A percentile compares a stretch with the other conserved stretches of the same genome.
Conservation (phyloP, 2,888 invertebrate genomes). For the Pelosia muscerda region DNA sequence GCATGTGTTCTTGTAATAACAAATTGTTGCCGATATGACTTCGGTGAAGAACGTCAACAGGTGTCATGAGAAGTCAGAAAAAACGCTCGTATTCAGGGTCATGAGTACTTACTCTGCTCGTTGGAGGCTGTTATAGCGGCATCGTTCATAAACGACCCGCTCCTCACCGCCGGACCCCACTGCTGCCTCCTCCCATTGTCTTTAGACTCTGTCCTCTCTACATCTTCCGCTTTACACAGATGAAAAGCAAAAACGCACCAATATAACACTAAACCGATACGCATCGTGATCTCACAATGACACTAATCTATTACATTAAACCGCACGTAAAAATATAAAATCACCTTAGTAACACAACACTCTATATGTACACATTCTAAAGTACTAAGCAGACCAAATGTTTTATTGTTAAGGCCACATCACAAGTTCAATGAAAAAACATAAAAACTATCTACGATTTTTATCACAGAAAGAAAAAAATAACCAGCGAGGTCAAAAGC, state of each 20-base stretch:
- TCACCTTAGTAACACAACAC: conserved; percentile 68
- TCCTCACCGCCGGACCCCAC: conserved; percentile 77
- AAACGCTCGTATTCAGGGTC: conserved; percentile 62
- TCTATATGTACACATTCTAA: conserved; percentile 79
- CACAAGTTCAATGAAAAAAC: conserved; percentile 72
- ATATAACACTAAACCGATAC: conserved; percentile 84
- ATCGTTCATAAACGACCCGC: conserved; percentile 74
- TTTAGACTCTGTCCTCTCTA: conserved; percentile 79
- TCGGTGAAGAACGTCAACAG: conserved; percentile 73
- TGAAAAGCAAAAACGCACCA: conserved; percentile 84
- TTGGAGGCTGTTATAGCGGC: conserved; percentile 71
- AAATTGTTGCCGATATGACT: conserved; percentile 50
- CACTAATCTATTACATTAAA: conserved; percentile 76
- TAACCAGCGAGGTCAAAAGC: conserved; percentile 71
- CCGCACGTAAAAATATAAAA: conserved; percentile 70
- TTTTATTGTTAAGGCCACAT: conserved; percentile 75
- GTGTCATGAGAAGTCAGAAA: conserved; percentile 68
- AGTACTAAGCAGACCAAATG: conserved; percentile 61
- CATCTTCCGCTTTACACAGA: conserved; percentile 82
- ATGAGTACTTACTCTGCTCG: conserved; percentile 78
- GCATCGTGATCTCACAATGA: conserved; percentile 83
- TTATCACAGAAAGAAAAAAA: conserved; percentile 72
- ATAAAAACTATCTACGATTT: conserved; percentile 67
- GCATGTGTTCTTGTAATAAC: conserved; percentile 51
- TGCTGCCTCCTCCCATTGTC: conserved; percentile 77